These are phyloP conservation scores for Rousettus leschenaultii DNA, from an alignment of 2,113 vertebrate species.

Conservation along the genomic window DNA sequence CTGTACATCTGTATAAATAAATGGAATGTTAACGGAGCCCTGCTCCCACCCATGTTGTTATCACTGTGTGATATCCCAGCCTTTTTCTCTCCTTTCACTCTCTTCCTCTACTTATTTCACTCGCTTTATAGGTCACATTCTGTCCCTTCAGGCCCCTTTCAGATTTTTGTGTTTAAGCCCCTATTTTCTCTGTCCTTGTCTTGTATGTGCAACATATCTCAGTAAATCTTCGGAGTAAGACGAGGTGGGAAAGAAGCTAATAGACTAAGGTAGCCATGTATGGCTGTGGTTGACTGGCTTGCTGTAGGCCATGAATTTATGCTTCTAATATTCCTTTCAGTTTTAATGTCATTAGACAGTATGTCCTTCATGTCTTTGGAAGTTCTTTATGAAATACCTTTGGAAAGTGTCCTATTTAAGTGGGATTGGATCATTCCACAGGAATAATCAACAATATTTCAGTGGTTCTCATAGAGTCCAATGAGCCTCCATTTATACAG, in stretches of 20 bases:
- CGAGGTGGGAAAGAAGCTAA: background rate
- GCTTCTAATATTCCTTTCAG: background rate
- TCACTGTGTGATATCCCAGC: background rate
- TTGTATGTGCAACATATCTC: background rate
- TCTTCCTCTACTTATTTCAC: background rate
- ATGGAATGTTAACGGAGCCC: slow-evolving; percentile 20
- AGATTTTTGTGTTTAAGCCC: background rate
- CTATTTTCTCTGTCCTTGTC: background rate
- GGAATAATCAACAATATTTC: background rate
- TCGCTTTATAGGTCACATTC: background rate
- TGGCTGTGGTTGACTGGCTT: background rate
- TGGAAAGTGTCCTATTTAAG: background rate
- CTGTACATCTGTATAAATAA: slow-evolving; percentile 60
- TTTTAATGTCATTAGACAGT: background rate
- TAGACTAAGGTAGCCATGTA: background rate
- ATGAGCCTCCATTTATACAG: background rate
- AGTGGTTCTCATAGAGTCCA: background rate
- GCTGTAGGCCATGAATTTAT: background rate
- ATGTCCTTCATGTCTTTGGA: too few relatives aligned
- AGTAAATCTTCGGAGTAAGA: background rate
- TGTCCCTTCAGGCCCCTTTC: background rate
- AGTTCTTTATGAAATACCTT: background rate
- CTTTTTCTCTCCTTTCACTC: background rate
- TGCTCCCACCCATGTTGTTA: background rate
- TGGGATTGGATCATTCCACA: background rate